These are phyloP conservation scores for Thelaira solivaga DNA, from an alignment of 2,888 invertebrate species.

Conservation along the genomic window DNA sequence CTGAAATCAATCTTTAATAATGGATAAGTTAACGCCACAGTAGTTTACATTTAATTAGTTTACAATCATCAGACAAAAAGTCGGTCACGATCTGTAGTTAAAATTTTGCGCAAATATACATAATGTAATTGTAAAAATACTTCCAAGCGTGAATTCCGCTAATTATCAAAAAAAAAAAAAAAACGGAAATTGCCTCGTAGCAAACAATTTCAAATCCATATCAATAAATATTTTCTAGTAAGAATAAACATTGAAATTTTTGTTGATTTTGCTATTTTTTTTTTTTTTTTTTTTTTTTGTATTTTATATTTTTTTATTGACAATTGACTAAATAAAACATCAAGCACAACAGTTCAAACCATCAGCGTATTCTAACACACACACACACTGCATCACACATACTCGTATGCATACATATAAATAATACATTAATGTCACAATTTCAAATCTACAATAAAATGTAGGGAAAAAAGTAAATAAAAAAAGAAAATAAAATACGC, in stretches of 20 bases:
- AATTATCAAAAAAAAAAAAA: conserved; percentile 17
- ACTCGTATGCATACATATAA: background rate
- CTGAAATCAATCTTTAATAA: too few relatives aligned
- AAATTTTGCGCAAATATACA: too few relatives aligned
- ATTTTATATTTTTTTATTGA: conserved; percentile 22
- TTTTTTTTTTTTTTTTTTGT: background rate
- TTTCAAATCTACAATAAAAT: conserved; percentile 1
- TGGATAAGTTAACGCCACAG: too few relatives aligned
- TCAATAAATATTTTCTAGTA: conserved; percentile 59
- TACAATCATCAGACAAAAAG: too few relatives aligned
- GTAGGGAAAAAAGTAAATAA: too few relatives aligned
- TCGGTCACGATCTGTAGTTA: too few relatives aligned
- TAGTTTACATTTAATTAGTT: too few relatives aligned
- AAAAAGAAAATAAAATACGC: conserved; percentile 32
- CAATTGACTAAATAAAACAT: background rate
- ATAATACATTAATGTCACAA: conserved; percentile 17
- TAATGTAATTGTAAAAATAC: too few relatives aligned
- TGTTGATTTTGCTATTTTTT: conserved; percentile 1
- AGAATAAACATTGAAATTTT: conserved; percentile 38
- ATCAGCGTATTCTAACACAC: background rate
- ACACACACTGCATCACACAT: background rate
- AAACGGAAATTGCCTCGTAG: conserved; percentile 49
- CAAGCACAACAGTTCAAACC: conserved; percentile 36
- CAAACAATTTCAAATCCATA: conserved; percentile 59
- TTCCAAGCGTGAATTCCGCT: too few relatives aligned